These are phyloP conservation scores for Vicugna pacos DNA, from an alignment of 2,113 vertebrate species.

Conservation along the genomic window DNA sequence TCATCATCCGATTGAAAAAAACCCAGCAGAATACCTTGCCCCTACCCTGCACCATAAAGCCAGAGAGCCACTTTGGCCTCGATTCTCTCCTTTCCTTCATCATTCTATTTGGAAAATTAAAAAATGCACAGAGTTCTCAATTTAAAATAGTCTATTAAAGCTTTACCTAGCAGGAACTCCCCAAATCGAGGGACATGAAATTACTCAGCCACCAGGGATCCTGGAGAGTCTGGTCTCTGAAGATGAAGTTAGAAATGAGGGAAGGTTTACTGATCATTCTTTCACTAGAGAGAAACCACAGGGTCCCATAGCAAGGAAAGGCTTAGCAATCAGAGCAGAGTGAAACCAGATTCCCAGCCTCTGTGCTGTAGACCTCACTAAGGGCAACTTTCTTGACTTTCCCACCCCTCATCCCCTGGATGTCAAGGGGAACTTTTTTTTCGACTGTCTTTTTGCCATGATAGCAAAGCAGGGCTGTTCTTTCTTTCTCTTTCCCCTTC, in stretches of 20 bases:
- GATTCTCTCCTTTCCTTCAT: neutral
- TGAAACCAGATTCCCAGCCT: neutral
- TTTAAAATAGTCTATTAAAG: slow-evolving; percentile 36
- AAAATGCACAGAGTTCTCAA: neutral
- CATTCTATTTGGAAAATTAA: neutral
- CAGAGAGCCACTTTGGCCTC: neutral
- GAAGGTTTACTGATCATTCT: neutral
- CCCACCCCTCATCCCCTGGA: neutral
- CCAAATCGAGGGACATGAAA: neutral
- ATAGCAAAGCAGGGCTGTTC: neutral
- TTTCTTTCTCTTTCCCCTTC: neutral
- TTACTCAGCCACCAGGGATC: neutral
- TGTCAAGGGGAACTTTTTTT: neutral
- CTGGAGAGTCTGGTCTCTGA: neutral
- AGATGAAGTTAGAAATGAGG: neutral
- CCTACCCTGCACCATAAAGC: neutral
- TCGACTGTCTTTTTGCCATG: neutral
- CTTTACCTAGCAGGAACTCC: neutral
- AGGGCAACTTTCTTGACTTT: slow-evolving; percentile 36
- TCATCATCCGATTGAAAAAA: neutral
- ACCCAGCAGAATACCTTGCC: neutral
- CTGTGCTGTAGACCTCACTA: neutral
- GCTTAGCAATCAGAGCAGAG: neutral
- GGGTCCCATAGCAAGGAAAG: neutral
- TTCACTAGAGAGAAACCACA: neutral